Evolutionary conservation across 2,797 vertebrate species (phyloP), one percentile per base, ranked within the genome.

Genomic region (Prunella strophiata): DNA sequence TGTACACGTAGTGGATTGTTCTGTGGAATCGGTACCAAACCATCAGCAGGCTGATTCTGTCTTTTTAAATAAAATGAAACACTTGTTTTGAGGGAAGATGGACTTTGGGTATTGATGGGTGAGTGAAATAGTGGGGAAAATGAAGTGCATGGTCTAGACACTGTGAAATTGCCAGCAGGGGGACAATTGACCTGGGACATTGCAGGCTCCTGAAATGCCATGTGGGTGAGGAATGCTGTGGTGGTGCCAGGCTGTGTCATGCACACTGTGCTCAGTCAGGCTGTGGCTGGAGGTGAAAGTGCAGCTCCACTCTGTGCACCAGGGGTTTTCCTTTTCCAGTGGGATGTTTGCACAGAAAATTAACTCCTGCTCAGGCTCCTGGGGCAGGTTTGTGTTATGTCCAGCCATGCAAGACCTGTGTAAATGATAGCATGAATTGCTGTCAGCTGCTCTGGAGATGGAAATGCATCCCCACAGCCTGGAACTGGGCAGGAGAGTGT

Each of bases 21-120:
- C 34, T 73, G 63, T 79, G 59, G 48, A 85, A 72, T 11, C 81
- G 92, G 65, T 87, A 94, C 42, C 86, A 85, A 96, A 76, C 40
- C 38, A 58, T 82, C 74, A 70, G n/a, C 45, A 51, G 62, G 45
- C 26, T 85, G 68, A 21, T 18, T 73, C 62, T 34, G 36, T n/a
- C 29, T 29, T 93, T 85, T 88, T 34, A 30, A 79, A 63, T 67
- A 32, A 92, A 87, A 51, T 42, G 8, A 80, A 89, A 34, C 11
- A 22, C 55, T 84, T 42, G 11, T 85, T 94, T 72, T 57, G 70
- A 91, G 25, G 54, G 72, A 57, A 77, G 34, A 55, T 50, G 20
- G 29, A 70, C n/a, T 80, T 91, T 59, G n/a, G 45, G 4, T 81
- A 27, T 67, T 47, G 61, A 20, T 22, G 65, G 45, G 16, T 62